Conservation (phyloP, 2,888 invertebrate genomes). For the Hololepta plana region DNA sequence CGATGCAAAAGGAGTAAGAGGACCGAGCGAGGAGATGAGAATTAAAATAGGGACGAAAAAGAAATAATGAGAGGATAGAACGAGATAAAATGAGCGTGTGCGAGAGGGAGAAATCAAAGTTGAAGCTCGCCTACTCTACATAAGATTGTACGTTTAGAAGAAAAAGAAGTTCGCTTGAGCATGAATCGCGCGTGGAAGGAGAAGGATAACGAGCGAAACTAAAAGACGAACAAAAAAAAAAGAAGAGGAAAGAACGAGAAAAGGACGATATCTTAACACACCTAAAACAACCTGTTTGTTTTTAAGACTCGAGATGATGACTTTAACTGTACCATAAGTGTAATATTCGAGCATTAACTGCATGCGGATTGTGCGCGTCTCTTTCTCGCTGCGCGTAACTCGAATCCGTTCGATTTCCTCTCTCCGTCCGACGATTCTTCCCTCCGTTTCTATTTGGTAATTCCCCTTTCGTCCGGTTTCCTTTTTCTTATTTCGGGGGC, state of each 20-base stretch:
- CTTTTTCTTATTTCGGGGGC: too few species aligned
- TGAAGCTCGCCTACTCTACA: too few species aligned
- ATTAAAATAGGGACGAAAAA: too few species aligned
- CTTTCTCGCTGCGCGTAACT: constrained; percentile 1
- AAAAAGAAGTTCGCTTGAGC: too few species aligned
- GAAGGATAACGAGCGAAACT: constrained; percentile 1
- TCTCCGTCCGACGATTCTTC: background rate
- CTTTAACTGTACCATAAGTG: constrained; percentile 18
- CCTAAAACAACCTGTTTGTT: constrained; percentile 21
- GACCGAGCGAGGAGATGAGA: too few species aligned
- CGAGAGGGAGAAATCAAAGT: too few species aligned
- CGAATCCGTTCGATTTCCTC: constrained; percentile 2
- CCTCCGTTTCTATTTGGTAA: background rate
- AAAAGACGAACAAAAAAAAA: constrained; percentile 3
- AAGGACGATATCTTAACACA: constrained; percentile 14
- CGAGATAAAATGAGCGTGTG: too few species aligned
- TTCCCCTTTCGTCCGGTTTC: background rate
- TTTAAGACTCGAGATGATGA: constrained; percentile 16
- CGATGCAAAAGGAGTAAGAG: too few species aligned
- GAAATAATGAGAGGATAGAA: too few species aligned
- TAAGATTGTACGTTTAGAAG: too few species aligned
- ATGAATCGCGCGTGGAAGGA: background rate
- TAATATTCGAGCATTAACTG: constrained; percentile 20
- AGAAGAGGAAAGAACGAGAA: constrained; percentile 9
- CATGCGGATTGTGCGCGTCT: background rate